Base-by-base conservation (phyloP, 2,888 invertebrate genomes). In the Mantis religiosa region DNA sequence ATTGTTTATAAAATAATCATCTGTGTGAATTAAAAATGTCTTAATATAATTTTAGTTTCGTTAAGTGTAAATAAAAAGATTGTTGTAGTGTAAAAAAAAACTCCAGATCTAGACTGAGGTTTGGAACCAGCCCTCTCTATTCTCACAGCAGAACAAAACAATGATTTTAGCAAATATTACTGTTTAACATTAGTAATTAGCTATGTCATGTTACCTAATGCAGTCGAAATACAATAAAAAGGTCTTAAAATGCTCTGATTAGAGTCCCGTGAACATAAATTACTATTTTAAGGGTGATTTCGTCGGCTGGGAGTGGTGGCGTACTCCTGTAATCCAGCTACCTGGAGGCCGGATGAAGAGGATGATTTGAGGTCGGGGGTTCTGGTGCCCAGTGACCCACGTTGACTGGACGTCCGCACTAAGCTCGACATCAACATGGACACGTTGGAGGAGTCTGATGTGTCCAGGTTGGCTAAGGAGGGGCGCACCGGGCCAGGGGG, bases 291-390 rank as follows among this genome's bases (percentile, higher is more conserved):
- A 25, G 4, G 3, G 6, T 0, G n/a, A 87, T 1, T 1, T 25
- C 1, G 0, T 0, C 1, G 84, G 90, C 98, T 97, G 98, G 98
- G 97, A 97, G 97, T 95, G 91, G 97, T 97, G 98, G 98, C 98
- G 97, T 93, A 95, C 97, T 97, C 97, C 98, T 98, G 98, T 98
- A 98, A 98, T 98, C 98, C 96, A 97, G 98, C 97, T 96, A 95
- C 97, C 96, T 96, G 97, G 98, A 98, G 96, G 98, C 97, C 96
- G 94, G 97, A 95, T 94, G 93, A 95, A 95, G 96, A 94, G 98
- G 97, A 98, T 97, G 97, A 96, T 96, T 97, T 98, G 98, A 97
- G 97, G 96, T 95, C 95, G 96, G 97, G 97, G 94, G 94, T 94
- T 92, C 97, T 97, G 96, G 92, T 93, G 94, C 93, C 93, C 93